Evolutionary conservation across 2,797 vertebrate genomes (phyloP).

Genomic region (Todus mexicanus): DNA sequence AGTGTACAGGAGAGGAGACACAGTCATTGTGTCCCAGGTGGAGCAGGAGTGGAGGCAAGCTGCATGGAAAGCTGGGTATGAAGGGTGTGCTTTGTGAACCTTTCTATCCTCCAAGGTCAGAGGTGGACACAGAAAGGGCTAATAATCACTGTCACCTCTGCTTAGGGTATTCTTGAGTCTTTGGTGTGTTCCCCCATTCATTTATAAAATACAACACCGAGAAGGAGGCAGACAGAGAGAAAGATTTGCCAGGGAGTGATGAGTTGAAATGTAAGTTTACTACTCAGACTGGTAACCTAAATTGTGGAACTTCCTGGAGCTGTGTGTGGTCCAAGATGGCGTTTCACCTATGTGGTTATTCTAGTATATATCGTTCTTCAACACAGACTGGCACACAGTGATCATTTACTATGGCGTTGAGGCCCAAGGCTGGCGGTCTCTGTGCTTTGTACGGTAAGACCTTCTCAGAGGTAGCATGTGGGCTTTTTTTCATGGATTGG

Average conservation of each 20-base stretch:
- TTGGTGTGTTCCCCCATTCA: neutral
- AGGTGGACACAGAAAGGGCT: neutral
- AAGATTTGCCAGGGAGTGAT: neutral
- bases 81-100: neutral
- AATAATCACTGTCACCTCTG: neutral
- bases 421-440: neutral
- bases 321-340: neutral
- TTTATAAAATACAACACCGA: neutral
- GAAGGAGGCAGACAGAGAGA: neutral
- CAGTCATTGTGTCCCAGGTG: neutral
- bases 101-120: neutral
- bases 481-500: neutral
- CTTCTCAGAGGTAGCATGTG: neutral
- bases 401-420: neutral
- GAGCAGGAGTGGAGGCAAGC: neutral
- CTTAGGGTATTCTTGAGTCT: neutral
- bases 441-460: neutral
- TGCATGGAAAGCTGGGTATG: fast-evolving
- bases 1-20: neutral
- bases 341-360: neutral
- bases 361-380: neutral
- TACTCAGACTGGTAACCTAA: neutral
- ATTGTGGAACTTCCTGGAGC: neutral
- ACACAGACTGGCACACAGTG: neutral
- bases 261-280: neutral